phyloP scores from a whole-genome alignment of 92 coral and sea anemone species.

The Umimayanthus chanpuru region DNA sequence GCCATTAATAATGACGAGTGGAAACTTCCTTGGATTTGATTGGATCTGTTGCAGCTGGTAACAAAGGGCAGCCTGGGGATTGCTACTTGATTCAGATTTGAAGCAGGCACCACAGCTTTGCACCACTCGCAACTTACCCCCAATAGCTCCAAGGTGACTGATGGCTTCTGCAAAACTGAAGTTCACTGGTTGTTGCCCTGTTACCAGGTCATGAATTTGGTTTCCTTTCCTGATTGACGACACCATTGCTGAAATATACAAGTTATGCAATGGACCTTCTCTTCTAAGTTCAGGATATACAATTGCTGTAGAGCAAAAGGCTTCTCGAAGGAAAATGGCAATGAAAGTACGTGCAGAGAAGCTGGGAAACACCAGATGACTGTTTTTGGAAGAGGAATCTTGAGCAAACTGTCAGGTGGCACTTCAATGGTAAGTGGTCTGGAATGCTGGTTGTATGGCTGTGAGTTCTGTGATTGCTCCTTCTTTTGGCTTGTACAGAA shows the following conservation, averaged over 20 bases:
- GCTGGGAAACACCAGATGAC: slow-evolving; percentile 7
- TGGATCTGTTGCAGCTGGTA: not conserved
- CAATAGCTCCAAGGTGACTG: not conserved
- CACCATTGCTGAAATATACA: not conserved
- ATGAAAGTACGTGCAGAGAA: not conserved
- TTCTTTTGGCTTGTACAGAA: not conserved
- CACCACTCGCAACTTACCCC: not conserved
- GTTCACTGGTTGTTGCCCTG: not conserved
- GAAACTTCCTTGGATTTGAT: not conserved
- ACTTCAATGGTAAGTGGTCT: not conserved
- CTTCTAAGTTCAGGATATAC: not conserved
- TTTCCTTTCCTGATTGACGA: not conserved
- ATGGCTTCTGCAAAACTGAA: not conserved
- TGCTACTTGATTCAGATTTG: not conserved
- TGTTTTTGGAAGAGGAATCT: not conserved
- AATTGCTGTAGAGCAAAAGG: not conserved
- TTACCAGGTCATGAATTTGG: not conserved
- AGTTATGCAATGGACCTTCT: not conserved
- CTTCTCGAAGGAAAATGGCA: not conserved
- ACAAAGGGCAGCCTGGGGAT: not conserved
- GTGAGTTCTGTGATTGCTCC: not conserved
- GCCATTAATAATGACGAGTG: not conserved
- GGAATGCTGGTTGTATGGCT: not conserved
- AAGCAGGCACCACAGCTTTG: not conserved
- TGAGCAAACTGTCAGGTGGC: not conserved